These are phyloP conservation scores for Apomyelois bistriatella DNA, from an alignment of 2,888 invertebrate genomes.

Conservation along the genomic window DNA sequence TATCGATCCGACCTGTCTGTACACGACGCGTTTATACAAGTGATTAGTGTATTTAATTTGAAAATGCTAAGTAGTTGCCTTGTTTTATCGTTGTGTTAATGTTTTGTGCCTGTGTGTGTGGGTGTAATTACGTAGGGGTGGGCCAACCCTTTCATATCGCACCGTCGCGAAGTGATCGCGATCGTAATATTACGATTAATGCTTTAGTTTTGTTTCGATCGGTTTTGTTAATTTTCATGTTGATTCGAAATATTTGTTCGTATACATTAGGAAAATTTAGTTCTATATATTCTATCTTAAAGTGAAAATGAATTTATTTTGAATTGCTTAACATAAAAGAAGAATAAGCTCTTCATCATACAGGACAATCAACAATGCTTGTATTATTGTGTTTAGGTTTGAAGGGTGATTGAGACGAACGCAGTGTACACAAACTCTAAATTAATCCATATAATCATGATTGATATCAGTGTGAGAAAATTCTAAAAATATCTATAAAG, in stretches of 20 bases:
- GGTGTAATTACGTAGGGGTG: conserved; percentile 66
- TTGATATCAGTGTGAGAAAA: no score
- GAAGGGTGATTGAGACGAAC: no score
- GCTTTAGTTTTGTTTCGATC: conserved; percentile 41
- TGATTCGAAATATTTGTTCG: neutral
- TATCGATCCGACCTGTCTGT: conserved; percentile 67
- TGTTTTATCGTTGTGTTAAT: conserved; percentile 67
- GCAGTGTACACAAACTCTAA: no score
- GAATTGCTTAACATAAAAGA: no score
- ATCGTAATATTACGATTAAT: conserved; percentile 67
- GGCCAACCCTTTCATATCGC: conserved; percentile 67
- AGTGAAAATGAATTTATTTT: no score
- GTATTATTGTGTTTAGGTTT: no score
- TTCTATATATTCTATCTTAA: no score
- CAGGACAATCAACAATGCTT: no score
- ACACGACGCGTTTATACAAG: conserved; percentile 69
- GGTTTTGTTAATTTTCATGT: conserved; percentile 30
- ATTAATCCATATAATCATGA: no score
- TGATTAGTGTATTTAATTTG: conserved; percentile 81
- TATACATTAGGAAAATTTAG: no score
- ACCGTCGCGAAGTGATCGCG: conserved; percentile 58
- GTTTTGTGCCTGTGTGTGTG: conserved; percentile 46
- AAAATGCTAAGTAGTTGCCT: conserved; percentile 79
- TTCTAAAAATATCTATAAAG: neutral
- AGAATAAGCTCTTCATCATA: no score